Evolutionary conservation across 2,113 vertebrate genomes (phyloP), one percentile per base, ranked within the genome.

Genomic region (Leptodactylus fuscus): DNA sequence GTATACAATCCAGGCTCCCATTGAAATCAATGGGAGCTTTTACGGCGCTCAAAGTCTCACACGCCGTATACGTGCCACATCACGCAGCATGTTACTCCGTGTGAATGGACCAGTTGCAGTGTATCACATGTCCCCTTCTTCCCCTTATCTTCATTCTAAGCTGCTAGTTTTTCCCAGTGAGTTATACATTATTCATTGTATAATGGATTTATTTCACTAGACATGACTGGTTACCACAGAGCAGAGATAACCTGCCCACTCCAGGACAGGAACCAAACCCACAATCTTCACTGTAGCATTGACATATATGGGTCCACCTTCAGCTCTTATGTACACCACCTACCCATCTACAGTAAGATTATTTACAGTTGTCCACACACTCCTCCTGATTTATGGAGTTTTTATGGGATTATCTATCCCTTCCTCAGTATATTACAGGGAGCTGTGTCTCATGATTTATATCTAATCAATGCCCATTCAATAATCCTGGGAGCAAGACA

Each of bases 401-500:
- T 58, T 58, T 11, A 11, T 24, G 22, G 7, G 55, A 58, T n/a
- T n/a, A 6, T 32, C 24, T 62, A 10, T 27, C 58, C 11, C 29
- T 34, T 3, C 20, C 2, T 38, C 32, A 38, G 16, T 71, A 71
- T 7, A 71, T 71, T 41, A 44, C 69, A 71, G 20, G 18, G 11
- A 9, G 22, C 12, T 13, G 18, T 0, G 24, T 74, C 41, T 48
- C 41, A 46, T 46, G 41, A 74, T 11, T 74, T 24, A 48, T 48
- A 74, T 27, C 41, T n/a, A 27, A 74, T 74, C 41, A 46, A 74
- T 74, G 12, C 15, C 41, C 41, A 24, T 44, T 74, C 48, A 74
- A 48, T 74, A 74, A 48, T 74, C 41, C 71, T 16, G 41, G 27
- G 41, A 74, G 71, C 38, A 4, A 74, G 24, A 74, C 44, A 48